Percentiles rank a stretch among this genome's conserved stretches.
Evolutionary conservation across 2,888 invertebrate species (phyloP).

Genomic region (Acheta domesticus): DNA sequence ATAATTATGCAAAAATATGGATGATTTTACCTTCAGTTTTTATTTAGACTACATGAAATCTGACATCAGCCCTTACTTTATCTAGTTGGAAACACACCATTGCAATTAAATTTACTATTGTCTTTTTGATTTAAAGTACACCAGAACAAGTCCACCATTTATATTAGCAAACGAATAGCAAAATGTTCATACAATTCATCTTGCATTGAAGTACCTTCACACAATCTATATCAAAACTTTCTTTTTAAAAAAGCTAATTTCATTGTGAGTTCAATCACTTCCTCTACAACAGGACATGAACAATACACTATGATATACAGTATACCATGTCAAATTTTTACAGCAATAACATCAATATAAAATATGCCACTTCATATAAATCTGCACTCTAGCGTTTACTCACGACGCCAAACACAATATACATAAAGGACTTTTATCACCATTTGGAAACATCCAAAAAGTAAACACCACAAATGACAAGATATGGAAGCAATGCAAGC

Average conservation of each 20-base stretch:
- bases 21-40: neutral
- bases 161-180: neutral
- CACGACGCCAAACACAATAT: neutral
- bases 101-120: neutral
- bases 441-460: too few species aligned
- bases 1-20: slow-evolving; percentile 10
- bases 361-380: slow-evolving; percentile 18
- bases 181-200: slow-evolving; percentile 1
- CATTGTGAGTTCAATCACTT: neutral
- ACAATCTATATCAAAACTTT: neutral
- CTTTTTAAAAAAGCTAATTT: neutral
- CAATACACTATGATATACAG: neutral
- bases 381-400: neutral
- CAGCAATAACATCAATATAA: slow-evolving; percentile 18
- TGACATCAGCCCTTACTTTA: neutral
- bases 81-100: neutral
- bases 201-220: neutral
- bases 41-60: neutral
- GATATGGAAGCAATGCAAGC: too few species aligned
- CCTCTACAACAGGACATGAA: neutral
- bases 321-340: neutral
- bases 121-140: neutral
- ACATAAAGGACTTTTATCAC: too few species aligned
- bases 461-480: too few species aligned
- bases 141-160: neutral